Evolutionary conservation across 2,888 invertebrate genomes (phyloP), one percentile per base, ranked within the genome.

Genomic region (Ochropleura leucogaster): DNA sequence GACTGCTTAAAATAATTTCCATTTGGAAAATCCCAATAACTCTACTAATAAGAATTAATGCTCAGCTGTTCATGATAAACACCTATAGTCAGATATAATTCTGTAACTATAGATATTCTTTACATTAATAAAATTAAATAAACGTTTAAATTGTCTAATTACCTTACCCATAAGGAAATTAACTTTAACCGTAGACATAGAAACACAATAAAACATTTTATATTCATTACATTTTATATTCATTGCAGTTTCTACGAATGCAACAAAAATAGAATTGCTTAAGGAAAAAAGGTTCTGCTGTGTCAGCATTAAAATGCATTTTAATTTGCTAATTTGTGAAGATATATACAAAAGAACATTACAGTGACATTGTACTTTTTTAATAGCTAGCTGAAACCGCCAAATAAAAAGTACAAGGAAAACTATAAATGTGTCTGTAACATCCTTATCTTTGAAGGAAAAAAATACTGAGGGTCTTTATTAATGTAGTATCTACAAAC

Each of bases 381-480:
- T 47, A 20, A 44, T n/a, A 49, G 1, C 4, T 6, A 30, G 55
- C 5, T 64, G 42, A 63, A 63, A 60, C 66, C 40, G 18, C 59
- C 40, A 18, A 18, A 62, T 12, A 60, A 68, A 10, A 12, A 0
- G 18, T 16, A 68, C 6, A 30, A 79, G 71, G 79, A 80, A 80
- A 84, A 76, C 55, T 30, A 68, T 67, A 40, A 7, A 44, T 60
- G 44, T 44, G 4, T 20, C 40, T 62, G 20, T 51, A 66, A 49
- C 47, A 49, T 60, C 47, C 51, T 66, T 63, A 64, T 68, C 44
- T 79, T 18, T 83, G 53, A 80, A 80, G 75, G 84, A 55, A 66
- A 46, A n/a, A 30, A 30, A 30, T 30, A 53, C 42, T 55, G 51
- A 40, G 57, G 51, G 51, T 10, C 51, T 81, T 59, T 47, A 18